These are phyloP conservation scores for Paramormyrops hopkinsi DNA, from an alignment of 2,797 vertebrate genomes.

Conservation along the genomic window DNA sequence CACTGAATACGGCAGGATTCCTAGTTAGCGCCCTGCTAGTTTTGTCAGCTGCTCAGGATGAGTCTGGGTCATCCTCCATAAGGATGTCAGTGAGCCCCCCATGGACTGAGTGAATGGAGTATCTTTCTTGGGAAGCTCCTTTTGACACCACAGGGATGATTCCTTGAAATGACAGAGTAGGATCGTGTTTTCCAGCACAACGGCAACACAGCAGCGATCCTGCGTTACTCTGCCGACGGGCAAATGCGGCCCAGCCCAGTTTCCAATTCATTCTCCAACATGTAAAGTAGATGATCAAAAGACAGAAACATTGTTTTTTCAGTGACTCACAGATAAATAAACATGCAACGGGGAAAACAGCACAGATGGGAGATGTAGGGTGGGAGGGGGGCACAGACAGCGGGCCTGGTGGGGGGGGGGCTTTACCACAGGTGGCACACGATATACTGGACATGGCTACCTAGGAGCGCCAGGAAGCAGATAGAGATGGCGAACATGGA, in stretches of 20 bases:
- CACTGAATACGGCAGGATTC: background rate
- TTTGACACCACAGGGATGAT: background rate
- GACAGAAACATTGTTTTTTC: background rate
- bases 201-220: background rate
- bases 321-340: background rate
- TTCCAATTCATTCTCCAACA: background rate
- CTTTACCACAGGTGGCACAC: conserved; percentile 67
- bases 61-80: background rate
- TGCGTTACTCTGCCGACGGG: background rate
- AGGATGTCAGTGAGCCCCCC: background rate
- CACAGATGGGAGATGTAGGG: background rate
- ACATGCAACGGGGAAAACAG: background rate
- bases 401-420: background rate
- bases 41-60: background rate
- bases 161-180: background rate
- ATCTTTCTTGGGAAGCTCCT: background rate
- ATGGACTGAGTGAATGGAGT: background rate
- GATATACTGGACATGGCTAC: conserved; percentile 73
- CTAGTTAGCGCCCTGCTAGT: background rate
- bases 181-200: background rate
- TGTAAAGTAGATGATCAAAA: background rate
- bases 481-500: conserved; percentile 82
- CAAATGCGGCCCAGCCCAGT: background rate
- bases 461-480: conserved; percentile 80
- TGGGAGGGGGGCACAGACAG: background rate